Conservation (phyloP, 2,113 vertebrate species). For the Coregonus clupeaformis region DNA sequence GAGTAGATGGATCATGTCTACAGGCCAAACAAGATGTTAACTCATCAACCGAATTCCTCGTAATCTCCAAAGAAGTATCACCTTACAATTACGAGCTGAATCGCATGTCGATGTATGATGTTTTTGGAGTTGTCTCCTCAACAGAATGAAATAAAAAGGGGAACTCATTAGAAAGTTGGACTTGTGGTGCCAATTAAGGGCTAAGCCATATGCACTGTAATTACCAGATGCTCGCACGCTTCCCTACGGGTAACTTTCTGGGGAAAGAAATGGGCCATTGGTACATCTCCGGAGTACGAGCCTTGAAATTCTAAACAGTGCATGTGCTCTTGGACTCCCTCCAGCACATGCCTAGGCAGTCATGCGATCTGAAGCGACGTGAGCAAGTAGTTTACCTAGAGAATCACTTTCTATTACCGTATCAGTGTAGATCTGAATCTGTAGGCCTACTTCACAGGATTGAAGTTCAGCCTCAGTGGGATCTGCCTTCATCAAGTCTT, state of each 20-base stretch:
- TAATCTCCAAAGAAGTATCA: slow-evolving; percentile 16
- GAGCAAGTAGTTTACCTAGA: slow-evolving; percentile 42
- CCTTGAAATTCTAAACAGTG: slow-evolving; percentile 47
- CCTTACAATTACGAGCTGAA: slow-evolving; percentile 20
- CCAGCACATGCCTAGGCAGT: slow-evolving; percentile 42
- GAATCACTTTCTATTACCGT: slow-evolving; percentile 32
- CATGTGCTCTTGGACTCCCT: slow-evolving; percentile 34
- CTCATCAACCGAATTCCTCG: slow-evolving; percentile 10
- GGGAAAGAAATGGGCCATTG: slow-evolving; percentile 29
- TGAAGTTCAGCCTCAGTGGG: neutral
- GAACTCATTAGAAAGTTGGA: slow-evolving; percentile 50
- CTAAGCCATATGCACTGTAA: slow-evolving; percentile 47
- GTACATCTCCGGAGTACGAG: slow-evolving; percentile 37
- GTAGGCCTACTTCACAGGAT: slow-evolving; percentile 12
- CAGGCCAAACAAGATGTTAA: slow-evolving; percentile 2
- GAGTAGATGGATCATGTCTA: neutral
- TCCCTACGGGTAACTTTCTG: slow-evolving; percentile 42
- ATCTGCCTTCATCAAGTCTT: too few relatives aligned
- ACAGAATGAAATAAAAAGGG: slow-evolving; percentile 37
- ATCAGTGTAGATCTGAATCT: slow-evolving; percentile 1
- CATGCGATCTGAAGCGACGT: slow-evolving; percentile 29
- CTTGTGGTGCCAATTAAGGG: slow-evolving; percentile 46
- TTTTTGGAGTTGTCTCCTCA: slow-evolving; percentile 28
- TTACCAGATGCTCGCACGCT: slow-evolving; percentile 52
- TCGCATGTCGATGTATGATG: slow-evolving; percentile 21